These are phyloP conservation scores for Megaceryle maxima DNA, from an alignment of 2,113 vertebrate species.

Conservation along the genomic window DNA sequence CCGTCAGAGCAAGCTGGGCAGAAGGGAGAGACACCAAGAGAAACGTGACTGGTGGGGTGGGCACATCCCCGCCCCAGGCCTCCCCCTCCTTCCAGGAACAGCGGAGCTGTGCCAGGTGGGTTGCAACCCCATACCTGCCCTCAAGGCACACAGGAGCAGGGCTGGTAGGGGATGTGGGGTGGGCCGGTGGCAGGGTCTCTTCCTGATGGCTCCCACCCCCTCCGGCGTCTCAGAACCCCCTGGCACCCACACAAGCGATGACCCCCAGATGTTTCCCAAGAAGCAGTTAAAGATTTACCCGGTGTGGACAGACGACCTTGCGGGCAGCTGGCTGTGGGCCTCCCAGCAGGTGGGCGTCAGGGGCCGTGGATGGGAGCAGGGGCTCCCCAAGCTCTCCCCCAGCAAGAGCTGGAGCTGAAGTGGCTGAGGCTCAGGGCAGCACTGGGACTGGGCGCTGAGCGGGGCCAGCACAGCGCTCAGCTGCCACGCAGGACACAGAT, in stretches of 20 bases:
- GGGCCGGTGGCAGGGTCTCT: fast-evolving
- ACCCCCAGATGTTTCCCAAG: constrained; percentile 49
- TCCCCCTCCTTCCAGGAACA: not conserved
- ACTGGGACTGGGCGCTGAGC: not conserved
- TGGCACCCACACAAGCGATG: fast-evolving
- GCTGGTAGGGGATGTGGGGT: not conserved
- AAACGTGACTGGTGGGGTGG: not conserved
- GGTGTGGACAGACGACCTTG: constrained; percentile 35
- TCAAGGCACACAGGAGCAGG: fast-evolving
- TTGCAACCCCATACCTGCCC: not conserved
- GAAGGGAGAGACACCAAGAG: constrained; percentile 16
- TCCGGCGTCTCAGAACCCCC: not conserved
- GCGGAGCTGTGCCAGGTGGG: not conserved
- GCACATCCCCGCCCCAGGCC: not conserved
- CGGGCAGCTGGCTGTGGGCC: constrained; percentile 7
- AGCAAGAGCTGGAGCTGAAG: not conserved
- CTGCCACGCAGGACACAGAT: constrained; percentile 65
- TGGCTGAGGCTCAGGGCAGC: not conserved
- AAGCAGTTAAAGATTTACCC: constrained; percentile 67
- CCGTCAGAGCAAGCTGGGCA: constrained; percentile 38
- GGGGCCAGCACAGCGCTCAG: constrained; percentile 47
- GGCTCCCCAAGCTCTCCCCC: not conserved
- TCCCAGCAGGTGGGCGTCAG: not conserved
- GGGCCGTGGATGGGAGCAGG: not conserved
- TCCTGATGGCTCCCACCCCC: not conserved